These are phyloP conservation scores for Mico argentatus DNA, from an alignment of 2,797 vertebrate species.

Conservation along the genomic window DNA sequence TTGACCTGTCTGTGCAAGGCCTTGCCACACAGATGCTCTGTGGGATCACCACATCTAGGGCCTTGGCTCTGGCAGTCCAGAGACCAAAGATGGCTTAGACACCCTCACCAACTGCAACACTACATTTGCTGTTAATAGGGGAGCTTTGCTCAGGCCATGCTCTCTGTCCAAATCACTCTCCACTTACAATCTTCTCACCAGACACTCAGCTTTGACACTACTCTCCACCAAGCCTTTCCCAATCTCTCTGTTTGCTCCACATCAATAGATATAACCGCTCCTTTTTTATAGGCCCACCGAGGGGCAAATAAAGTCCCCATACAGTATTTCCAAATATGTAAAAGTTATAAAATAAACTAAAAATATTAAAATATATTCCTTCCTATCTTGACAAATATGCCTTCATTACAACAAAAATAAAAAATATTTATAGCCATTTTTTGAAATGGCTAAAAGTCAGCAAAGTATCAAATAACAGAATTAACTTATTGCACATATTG, in stretches of 20 bases:
- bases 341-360: background rate
- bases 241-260: background rate
- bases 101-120: too few species aligned
- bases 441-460: background rate
- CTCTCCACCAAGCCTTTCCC: background rate
- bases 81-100: background rate
- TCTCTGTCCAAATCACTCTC: background rate
- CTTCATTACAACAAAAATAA: background rate
- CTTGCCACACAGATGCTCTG: accelerated
- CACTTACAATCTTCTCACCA: background rate
- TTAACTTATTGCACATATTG: background rate
- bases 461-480: background rate
- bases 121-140: accelerated
- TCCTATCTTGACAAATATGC: background rate
- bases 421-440: background rate
- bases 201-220: background rate
- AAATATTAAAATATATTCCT: background rate
- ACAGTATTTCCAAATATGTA: background rate
- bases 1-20: too few species aligned
- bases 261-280: background rate
- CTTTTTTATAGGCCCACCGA: background rate
- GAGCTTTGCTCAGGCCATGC: background rate
- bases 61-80: background rate
- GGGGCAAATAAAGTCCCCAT: background rate
- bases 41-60: background rate